Percentiles rank a stretch among this genome's conserved stretches.
Conservation (phyloP, 2,888 invertebrate genomes). For the Platypus cylindrus region DNA sequence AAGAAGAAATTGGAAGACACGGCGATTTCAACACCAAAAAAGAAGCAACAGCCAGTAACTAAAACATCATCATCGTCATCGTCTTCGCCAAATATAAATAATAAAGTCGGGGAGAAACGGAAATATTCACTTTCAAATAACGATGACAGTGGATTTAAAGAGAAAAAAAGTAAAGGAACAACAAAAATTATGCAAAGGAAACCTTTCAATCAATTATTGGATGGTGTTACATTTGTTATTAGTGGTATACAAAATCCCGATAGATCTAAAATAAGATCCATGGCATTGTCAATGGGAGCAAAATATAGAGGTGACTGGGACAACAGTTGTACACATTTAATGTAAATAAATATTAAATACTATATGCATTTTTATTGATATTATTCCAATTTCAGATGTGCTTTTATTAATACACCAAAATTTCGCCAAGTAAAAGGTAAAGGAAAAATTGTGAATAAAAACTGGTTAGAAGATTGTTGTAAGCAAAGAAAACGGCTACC, state of each 20-base stretch:
- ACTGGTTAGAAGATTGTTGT: conserved; percentile 64
- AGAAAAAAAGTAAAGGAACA: conserved; percentile 10
- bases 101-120: conserved; percentile 22
- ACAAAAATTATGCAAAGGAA: conserved; percentile 24
- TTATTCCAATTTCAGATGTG: conserved; percentile 50
- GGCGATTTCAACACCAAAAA: not conserved
- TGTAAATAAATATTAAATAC: conserved; percentile 59
- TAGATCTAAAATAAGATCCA: conserved; percentile 51
- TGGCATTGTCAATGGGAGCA: conserved; percentile 68
- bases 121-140: conserved; percentile 13
- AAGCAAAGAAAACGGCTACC: conserved; percentile 46
- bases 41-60: not conserved
- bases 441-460: conserved; percentile 51
- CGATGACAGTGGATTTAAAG: conserved; percentile 9
- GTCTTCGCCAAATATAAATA: no score
- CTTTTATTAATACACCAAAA: conserved; percentile 82
- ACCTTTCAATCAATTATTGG: conserved; percentile 47
- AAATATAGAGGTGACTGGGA: conserved; percentile 67
- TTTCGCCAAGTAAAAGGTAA: conserved; percentile 56
- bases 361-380: not conserved
- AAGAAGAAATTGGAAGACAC: conserved; percentile 9
- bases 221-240: conserved; percentile 61
- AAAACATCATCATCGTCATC: no score
- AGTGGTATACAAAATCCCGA: conserved; percentile 81
- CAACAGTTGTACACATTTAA: conserved; percentile 64